Conservation (phyloP, 2,113 vertebrate genomes). For the Zeus faber region DNA sequence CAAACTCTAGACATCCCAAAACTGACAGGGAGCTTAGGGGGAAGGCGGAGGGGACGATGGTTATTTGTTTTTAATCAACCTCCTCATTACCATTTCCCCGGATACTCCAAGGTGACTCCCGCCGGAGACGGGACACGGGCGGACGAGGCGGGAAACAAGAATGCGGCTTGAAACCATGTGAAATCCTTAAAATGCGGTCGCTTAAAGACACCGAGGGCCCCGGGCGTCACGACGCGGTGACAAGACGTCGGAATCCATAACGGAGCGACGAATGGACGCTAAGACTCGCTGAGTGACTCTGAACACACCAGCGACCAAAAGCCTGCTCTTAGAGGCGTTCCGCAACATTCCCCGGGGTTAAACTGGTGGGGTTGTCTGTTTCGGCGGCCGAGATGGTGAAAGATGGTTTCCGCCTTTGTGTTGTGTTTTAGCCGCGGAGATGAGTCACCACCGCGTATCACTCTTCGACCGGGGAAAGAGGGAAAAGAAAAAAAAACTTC, state of each 20-base stretch:
- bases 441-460: conserved; percentile 63
- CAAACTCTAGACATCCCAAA: conserved; percentile 55
- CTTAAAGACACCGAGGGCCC: too few species aligned
- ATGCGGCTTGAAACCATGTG: background rate
- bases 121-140: conserved; percentile 7
- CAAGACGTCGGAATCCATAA: background rate
- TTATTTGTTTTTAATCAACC: conserved; percentile 64
- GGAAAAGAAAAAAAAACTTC: conserved; percentile 41
- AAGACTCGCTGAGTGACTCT: conserved; percentile 38
- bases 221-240: too few species aligned
- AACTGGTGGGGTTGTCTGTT: conserved; percentile 40
- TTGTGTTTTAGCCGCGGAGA: conserved; percentile 33
- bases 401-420: conserved; percentile 64
- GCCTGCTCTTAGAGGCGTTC: conserved; percentile 36
- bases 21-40: conserved; percentile 48
- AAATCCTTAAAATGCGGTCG: too few species aligned
- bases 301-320: conserved; percentile 44
- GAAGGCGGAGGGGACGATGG: conserved; percentile 39
- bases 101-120: conserved; percentile 47
- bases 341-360: conserved; percentile 43
- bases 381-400: conserved; percentile 57
- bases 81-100: conserved; percentile 47
- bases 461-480: conserved; percentile 35
- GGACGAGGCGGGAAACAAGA: background rate
- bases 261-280: conserved; percentile 34